Percentiles rank a stretch among this genome's conserved stretches.
Conservation (phyloP, 2,797 vertebrate species). For the Gobionotothen gibberifrons region DNA sequence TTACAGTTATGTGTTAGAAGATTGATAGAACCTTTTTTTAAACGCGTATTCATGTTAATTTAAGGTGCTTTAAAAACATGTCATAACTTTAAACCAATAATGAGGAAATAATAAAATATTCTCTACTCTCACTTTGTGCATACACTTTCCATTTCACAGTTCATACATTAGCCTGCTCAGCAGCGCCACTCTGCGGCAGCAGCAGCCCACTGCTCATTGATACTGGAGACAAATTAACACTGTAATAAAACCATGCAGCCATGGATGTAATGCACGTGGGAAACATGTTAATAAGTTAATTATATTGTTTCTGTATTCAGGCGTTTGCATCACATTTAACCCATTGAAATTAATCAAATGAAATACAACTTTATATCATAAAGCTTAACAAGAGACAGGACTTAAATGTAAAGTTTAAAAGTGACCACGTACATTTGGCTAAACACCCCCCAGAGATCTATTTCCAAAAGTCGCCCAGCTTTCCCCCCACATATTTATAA, state of each 20-base stretch:
- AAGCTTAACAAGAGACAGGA: not conserved
- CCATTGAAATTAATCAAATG: not conserved
- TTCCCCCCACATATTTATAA: not conserved
- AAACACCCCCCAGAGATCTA: not conserved
- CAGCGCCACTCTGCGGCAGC: conserved; percentile 50
- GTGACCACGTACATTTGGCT: not conserved
- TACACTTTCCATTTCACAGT: not conserved
- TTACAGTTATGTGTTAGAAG: no score
- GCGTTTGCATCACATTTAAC: no score
- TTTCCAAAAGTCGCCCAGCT: not conserved
- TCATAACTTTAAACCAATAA: not conserved
- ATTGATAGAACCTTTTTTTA: not conserved
- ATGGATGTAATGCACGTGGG: not conserved
- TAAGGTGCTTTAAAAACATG: not conserved
- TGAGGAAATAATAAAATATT: not conserved
- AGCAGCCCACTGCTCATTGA: not conserved
- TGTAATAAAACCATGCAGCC: not conserved
- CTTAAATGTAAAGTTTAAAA: not conserved
- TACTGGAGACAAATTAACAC: not conserved
- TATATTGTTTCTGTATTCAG: not conserved
- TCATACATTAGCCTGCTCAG: conserved; percentile 15
- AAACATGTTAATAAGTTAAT: not conserved
- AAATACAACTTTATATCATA: no score
- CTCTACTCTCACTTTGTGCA: not conserved
- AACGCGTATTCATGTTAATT: not conserved